A percentile compares a stretch with the other conserved stretches of the same genome.
These are phyloP conservation scores for Apis florea DNA, from an alignment of 1,140 invertebrate species.

Conservation along the genomic window DNA sequence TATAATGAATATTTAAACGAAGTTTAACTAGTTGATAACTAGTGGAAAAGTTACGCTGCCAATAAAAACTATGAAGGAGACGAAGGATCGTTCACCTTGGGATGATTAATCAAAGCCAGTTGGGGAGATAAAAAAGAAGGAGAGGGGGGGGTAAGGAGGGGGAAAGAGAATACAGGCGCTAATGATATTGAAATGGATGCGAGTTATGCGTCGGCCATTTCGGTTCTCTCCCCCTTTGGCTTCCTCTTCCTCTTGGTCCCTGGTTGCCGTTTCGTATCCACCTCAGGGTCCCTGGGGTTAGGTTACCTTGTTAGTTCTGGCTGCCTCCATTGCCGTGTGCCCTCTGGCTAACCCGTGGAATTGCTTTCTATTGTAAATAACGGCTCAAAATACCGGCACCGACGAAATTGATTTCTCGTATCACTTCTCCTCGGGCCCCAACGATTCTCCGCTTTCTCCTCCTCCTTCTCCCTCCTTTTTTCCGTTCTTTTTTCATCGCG, in stretches of 20 bases:
- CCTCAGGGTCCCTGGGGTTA: constrained; percentile 60
- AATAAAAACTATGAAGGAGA: too few species aligned
- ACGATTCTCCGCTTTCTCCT: constrained; percentile 27
- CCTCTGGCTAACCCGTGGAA: constrained; percentile 64
- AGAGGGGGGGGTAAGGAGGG: too few species aligned
- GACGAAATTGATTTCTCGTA: constrained; percentile 63
- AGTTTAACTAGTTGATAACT: too few species aligned
- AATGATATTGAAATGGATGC: constrained; percentile 71
- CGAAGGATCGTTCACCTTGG: too few species aligned
- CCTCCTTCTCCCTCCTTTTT: constrained; percentile 12
- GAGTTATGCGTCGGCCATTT: constrained; percentile 66
- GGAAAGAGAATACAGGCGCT: constrained; percentile 15
- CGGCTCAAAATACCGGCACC: constrained; percentile 52
- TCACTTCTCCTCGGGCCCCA: constrained; percentile 4
- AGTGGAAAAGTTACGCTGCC: too few species aligned
- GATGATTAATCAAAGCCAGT: too few species aligned
- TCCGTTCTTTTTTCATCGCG: too few species aligned
- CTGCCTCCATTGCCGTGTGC: constrained; percentile 65
- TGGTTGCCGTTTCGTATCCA: constrained; percentile 32
- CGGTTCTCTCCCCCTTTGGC: constrained; percentile 48
- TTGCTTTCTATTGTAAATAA: constrained; percentile 73
- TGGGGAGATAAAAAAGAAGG: not conserved
- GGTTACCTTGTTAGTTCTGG: constrained; percentile 73
- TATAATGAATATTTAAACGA: too few species aligned
- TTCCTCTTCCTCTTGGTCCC: constrained; percentile 32